These are phyloP conservation scores for Andrena praecox DNA, from an alignment of 2,888 invertebrate genomes.

Conservation along the genomic window DNA sequence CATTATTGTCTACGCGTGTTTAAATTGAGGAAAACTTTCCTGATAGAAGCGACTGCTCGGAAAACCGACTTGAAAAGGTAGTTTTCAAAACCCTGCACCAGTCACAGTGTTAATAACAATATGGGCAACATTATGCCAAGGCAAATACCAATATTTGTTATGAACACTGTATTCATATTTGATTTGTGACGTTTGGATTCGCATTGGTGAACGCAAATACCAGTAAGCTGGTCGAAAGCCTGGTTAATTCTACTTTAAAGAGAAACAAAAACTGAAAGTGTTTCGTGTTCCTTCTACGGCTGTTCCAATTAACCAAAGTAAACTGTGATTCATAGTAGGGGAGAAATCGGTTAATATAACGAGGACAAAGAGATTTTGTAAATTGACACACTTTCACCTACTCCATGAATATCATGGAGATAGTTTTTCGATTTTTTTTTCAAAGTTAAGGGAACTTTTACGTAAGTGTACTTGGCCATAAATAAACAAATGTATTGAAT, in stretches of 20 bases:
- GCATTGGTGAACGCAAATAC: constrained; percentile 36
- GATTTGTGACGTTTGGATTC: constrained; percentile 20
- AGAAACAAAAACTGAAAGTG: constrained; percentile 60
- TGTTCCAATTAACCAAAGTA: constrained; percentile 71
- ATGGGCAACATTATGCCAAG: not conserved
- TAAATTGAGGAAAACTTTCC: too few species aligned
- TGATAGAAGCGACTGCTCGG: too few species aligned
- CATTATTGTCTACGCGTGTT: too few species aligned
- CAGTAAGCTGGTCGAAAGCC: constrained; percentile 67
- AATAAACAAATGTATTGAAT: too few species aligned
- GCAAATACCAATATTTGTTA: constrained; percentile 19
- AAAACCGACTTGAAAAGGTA: too few species aligned
- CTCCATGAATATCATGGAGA: not conserved
- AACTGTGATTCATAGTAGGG: constrained; percentile 62
- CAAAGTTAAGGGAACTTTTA: too few species aligned
- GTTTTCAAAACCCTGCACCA: too few species aligned
- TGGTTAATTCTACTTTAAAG: constrained; percentile 71
- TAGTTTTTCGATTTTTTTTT: too few species aligned
- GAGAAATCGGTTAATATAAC: constrained; percentile 40
- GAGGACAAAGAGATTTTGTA: constrained; percentile 51
- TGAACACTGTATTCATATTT: constrained; percentile 31
- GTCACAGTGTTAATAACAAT: not conserved
- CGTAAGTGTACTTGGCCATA: too few species aligned
- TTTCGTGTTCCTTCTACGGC: constrained; percentile 42
- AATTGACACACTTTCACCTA: constrained; percentile 49